Evolutionary conservation across 2,888 invertebrate genomes (phyloP), one percentile per base, ranked within the genome.

Genomic region (Stenchaetothrips biformis): DNA sequence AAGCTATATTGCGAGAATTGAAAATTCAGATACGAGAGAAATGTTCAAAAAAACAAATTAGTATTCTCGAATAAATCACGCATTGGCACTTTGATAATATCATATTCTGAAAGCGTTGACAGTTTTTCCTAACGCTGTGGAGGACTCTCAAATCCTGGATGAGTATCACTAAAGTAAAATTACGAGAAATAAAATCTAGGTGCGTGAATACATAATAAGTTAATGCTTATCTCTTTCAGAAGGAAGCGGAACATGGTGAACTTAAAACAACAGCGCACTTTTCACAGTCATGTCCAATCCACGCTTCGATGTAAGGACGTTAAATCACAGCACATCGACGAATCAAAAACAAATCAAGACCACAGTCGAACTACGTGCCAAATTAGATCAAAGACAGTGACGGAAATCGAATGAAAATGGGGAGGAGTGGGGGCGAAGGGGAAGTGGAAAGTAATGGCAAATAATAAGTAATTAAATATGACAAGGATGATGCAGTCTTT

Each of bases 401-500:
- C 9, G 7, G 9, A 9, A 67, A 67, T 9, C 21, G 18, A 9
- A 67, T 67, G n/a, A 67, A 21, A 21, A 21, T 9, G 9, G 67
- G 21, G 67, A n/a, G 37, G n/a, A n/a, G n/a, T n/a, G n/a, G 37
- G 37, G 37, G 37, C 37, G 2, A 37, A 37, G 37, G 37, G 37
- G 37, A 37, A 37, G 37, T 37, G 37, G 4, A 37, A 37, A 37
- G 37, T 37, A 37, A 37, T 37, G 37, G 37, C 4, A 37, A 37
- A 53, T 67, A 21, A 67, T n/a, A 67, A 67, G 21, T 67, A 67
- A n/a, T 9, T n/a, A 9, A 16, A 67, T 67, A 18, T n/a, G 67
- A 67, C n/a, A 21, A n/a, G 37, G 67, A 67, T 67, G 67, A 7
- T 67, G 67, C 67, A 67, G 67, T 67, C 67, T 67, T 67, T 67